These are phyloP conservation scores for Oxystoma pomonae DNA, from an alignment of 2,888 invertebrate genomes.

Conservation along the genomic window DNA sequence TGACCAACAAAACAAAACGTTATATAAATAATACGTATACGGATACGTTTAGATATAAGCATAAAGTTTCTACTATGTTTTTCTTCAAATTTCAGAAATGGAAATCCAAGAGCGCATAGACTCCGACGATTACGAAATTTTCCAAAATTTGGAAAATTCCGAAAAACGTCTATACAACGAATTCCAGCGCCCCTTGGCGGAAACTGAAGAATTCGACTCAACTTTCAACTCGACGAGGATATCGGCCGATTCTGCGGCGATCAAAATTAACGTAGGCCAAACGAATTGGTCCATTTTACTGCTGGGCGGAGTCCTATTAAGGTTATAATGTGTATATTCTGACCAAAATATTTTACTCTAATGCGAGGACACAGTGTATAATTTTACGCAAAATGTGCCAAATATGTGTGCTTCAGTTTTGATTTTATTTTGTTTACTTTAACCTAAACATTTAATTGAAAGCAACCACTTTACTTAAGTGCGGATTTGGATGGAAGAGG, in stretches of 20 bases:
- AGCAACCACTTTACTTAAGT: too few relatives aligned
- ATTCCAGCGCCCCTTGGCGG: constrained; percentile 62
- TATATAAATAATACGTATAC: too few relatives aligned
- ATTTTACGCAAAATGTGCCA: constrained; percentile 45
- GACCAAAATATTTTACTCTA: too few relatives aligned
- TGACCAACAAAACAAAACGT: too few relatives aligned
- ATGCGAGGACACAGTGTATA: constrained; percentile 38
- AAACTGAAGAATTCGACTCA: constrained; percentile 47
- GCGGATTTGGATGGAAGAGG: too few relatives aligned
- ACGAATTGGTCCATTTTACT: constrained; percentile 9
- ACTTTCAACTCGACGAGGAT: background rate
- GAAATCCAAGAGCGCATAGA: constrained; percentile 55
- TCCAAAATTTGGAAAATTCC: constrained; percentile 33
- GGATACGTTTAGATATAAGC: background rate
- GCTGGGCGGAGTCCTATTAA: background rate
- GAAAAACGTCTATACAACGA: constrained; percentile 49
- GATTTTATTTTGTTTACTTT: too few relatives aligned
- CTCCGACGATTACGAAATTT: constrained; percentile 48
- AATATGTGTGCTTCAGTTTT: too few relatives aligned
- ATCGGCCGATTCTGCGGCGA: background rate
- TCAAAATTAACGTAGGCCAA: constrained; percentile 16
- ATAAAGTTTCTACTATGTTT: too few relatives aligned
- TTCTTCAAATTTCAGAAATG: constrained; percentile 55
- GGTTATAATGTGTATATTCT: constrained; percentile 19
- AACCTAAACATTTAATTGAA: too few relatives aligned